Base-by-base conservation (phyloP, 2,797 vertebrate genomes). In the Psittacula echo region DNA sequence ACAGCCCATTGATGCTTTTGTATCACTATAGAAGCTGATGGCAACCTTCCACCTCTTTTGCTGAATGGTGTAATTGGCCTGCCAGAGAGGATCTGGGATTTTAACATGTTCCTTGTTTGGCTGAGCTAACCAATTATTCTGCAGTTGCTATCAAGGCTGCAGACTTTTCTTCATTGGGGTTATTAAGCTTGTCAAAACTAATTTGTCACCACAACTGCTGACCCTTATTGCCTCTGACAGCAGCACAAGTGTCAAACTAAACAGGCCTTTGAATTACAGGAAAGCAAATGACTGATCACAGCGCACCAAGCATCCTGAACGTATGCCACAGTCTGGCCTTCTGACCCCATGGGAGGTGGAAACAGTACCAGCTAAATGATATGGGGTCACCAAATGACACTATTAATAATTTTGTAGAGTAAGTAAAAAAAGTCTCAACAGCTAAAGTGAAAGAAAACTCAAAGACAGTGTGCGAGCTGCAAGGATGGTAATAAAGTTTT, bases 161-260 rank as follows among this genome's bases (percentile, higher is more conserved):
- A 97, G 96, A 96, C 96, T 97, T 98, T 95, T 96, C 95, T 97
- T 97, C 95, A 74, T 11, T 95, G 91, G 95, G 96, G 96, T 98
- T 96, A 98, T 98, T 98, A 98, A 97, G 96, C 97, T 97, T 98
- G 98, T 98, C 98, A 98, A 98, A 98, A 98, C 97, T 96, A 98
- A 98, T 98, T 96, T 98, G 97, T 98, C 96, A 97, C 95, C 96
- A 96, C 94, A 97, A 97, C 96, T 91, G 86, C 97, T 97, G 97
- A 97, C 97, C 96, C 91, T 97, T 95, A 97, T 94, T 98, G 97
- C 91, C 81, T 98, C 95, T 97, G 98, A 97, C 97, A 98, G 96
- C 96, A 97, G 90, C 94, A 97, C 91, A 97, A 97, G 96, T 93
- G 96, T 97, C 96, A 95, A 95, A 96, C 96, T 97, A 96, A 98